Evolutionary conservation across 2,888 invertebrate species (phyloP).

Genomic region (Emmelina monodactyla): DNA sequence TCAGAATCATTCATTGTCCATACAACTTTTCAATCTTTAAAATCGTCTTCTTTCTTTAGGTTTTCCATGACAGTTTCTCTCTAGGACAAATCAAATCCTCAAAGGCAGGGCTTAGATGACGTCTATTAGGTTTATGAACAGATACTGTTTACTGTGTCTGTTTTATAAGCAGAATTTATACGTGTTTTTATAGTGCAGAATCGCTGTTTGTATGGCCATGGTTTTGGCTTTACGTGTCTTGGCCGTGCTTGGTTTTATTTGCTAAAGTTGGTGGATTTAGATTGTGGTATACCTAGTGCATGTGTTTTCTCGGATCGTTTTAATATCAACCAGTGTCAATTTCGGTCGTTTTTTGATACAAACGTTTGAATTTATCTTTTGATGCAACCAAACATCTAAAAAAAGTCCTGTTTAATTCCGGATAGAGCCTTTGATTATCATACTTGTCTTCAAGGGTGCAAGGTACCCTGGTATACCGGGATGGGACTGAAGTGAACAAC

Average conservation of each 20-base stretch:
- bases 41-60: neutral
- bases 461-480: slow-evolving; percentile 79
- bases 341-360: neutral
- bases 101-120: slow-evolving; percentile 51
- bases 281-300: slow-evolving; percentile 36
- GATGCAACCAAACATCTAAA: neutral
- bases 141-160: no score
- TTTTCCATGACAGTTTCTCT: neutral
- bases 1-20: neutral
- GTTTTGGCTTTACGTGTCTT: slow-evolving; percentile 55
- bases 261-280: slow-evolving; percentile 22
- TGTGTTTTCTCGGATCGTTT: no score
- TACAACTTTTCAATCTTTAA: neutral
- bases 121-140: neutral
- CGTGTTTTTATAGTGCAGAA: slow-evolving; percentile 26
- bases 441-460: slow-evolving; percentile 66
- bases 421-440: slow-evolving; percentile 6
- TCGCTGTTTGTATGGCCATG: slow-evolving; percentile 47
- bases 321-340: slow-evolving; percentile 7
- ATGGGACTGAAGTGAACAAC: slow-evolving; percentile 72
- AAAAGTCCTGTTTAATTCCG: slow-evolving; percentile 5
- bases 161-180: slow-evolving; percentile 18
- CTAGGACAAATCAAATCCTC: slow-evolving; percentile 41
- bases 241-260: slow-evolving; percentile 55
- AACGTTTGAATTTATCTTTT: neutral